Evolutionary conservation across 1,140 invertebrate genomes (phyloP), one percentile per base, ranked within the genome.

Genomic region (Penaeus indicus): DNA sequence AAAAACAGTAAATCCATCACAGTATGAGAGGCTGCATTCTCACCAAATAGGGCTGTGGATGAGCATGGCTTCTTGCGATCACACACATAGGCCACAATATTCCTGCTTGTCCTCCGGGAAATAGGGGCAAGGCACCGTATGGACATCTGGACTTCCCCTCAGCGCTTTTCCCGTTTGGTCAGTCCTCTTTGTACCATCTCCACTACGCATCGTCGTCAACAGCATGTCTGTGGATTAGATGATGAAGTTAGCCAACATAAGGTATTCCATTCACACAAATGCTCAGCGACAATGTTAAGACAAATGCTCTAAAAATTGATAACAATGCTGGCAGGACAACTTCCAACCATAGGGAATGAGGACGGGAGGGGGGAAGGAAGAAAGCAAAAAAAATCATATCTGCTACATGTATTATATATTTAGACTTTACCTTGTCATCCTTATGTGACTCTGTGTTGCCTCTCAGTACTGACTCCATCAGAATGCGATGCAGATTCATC

Each of bases 51-150:
- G 80, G 96, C 95, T 64, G 98, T 98, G n/a, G 32, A 99, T 94
- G 78, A 99, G 93, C 78, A 96, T 96, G 90, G 95, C 88, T 96
- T 96, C 93, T 99, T 99, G 86, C 97, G 95, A 93, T 99, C 98
- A 93, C 97, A 96, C 87, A 99, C 96, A 93, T 99, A 99, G 38
- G 98, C 98, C 98, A 99, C 99, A 99, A 92, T 97, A 99, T 93
- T 99, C 99, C 93, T 99, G 98, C 93, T 99, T 99, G 91, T 98
- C 97, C 94, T 97, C 96, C 13, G 99, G 97, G 93, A 97, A 99
- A 92, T 96, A 96, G 0, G 99, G 99, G 94, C 97, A 98, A 93
- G 99, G 98, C 27, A 99, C 98, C 87, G 95, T 95, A 92, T 99
- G 16, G 98, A 99, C 91, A 96, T 94, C 94, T 98, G 79, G 97